Conservation (phyloP, 2,113 vertebrate genomes). For the Plestiodon gilberti region DNA sequence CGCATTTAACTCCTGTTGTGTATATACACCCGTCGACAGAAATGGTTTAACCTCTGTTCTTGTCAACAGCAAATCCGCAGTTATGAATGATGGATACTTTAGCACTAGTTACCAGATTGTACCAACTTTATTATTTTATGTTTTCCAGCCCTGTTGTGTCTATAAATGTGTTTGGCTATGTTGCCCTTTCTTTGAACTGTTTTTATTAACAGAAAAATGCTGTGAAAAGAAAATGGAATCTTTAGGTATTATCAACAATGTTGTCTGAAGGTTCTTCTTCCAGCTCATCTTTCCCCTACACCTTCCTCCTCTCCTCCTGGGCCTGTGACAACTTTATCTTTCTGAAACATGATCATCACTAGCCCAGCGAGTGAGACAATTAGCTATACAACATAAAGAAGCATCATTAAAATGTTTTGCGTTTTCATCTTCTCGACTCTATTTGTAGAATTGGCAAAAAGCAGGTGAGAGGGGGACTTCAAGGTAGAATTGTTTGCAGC, state of each 20-base stretch:
- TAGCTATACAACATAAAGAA: conserved; percentile 37
- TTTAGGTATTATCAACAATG: conserved; percentile 4
- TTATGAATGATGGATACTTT: neutral
- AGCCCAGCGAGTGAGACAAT: conserved; percentile 50
- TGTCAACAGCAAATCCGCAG: neutral
- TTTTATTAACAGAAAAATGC: neutral
- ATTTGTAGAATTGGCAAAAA: conserved; percentile 44
- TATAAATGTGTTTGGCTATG: neutral
- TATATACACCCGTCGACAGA: no score
- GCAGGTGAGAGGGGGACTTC: neutral
- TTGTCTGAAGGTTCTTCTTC: conserved; percentile 17
- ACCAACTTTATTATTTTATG: neutral
- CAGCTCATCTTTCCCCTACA: conserved; percentile 24
- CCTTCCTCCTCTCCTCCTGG: neutral
- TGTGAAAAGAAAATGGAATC: neutral
- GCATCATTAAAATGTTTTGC: conserved; percentile 8
- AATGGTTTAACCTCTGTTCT: neutral
- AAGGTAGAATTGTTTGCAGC: neutral
- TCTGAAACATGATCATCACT: conserved; percentile 26
- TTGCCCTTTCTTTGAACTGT: neutral
- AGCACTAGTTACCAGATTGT: neutral
- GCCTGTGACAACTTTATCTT: conserved; percentile 43
- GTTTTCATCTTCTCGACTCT: conserved; percentile 14
- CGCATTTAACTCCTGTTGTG: no score
- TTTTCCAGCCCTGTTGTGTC: neutral